These are phyloP conservation scores for honey bee (Apis mellifera) DNA, from an alignment of 1,140 invertebrate genomes.

Conservation along the genomic window DNA sequence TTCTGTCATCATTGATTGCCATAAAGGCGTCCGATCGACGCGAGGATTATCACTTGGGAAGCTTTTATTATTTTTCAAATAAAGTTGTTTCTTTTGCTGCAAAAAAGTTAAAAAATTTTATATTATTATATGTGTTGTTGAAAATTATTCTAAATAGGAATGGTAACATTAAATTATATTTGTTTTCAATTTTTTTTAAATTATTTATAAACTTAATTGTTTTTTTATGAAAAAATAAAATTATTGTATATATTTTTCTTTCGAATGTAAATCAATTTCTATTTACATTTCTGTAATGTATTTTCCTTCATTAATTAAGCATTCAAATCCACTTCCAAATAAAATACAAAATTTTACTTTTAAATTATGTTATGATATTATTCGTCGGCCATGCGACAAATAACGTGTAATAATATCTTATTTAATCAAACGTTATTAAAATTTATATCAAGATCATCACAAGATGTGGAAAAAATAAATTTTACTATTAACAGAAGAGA, in stretches of 20 bases:
- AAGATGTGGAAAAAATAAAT: not conserved
- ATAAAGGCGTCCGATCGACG: not conserved
- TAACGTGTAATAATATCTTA: not conserved
- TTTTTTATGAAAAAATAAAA: not conserved
- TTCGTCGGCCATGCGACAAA: not conserved
- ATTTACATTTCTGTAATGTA: not conserved
- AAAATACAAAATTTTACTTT: conserved; percentile 1
- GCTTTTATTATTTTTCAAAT: too few species aligned
- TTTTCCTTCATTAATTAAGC: conserved; percentile 5
- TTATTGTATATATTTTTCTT: not conserved
- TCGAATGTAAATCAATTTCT: not conserved
- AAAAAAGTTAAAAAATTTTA: too few species aligned
- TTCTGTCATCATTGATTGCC: not conserved
- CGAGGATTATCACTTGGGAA: not conserved
- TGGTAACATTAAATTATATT: too few species aligned
- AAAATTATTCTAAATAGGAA: too few species aligned
- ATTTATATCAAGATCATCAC: conserved; percentile 5
- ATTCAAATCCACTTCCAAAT: not conserved
- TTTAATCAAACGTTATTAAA: not conserved
- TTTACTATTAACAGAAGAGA: not conserved
- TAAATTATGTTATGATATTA: not conserved
- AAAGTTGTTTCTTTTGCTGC: not conserved
- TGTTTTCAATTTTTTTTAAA: too few species aligned
- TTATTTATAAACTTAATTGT: not conserved
- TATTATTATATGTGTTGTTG: too few species aligned